Evolutionary conservation across 1,140 invertebrate genomes (phyloP), one percentile per base, ranked within the genome.

Genomic region (Panulirus ornatus): DNA sequence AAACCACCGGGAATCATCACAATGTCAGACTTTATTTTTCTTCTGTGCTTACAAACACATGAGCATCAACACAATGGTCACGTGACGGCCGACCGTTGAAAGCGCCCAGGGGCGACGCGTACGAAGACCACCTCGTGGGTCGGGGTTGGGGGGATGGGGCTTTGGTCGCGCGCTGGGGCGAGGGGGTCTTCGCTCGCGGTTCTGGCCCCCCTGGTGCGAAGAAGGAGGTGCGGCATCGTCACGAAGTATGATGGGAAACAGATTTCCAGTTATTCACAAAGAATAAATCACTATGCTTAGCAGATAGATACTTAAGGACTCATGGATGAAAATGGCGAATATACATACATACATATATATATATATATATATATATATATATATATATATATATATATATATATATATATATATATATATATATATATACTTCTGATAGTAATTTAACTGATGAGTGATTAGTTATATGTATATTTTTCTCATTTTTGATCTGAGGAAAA

Each of bases 11-110:
- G 34, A 66, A 5, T 88, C 85, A 76, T 75, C 88, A 89, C 88
- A 89, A 89, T 89, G 71, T 89, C 88, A 89, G 88, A 89, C 88
- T 89, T 89, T 89, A 89, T 89, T 89, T 86, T 58, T 89, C 88
- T 83, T 89, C 88, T 89, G 88, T 84, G 88, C 88, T 89, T 89
- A 89, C 88, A 89, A 89, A 89, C 88, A 89, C 88, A 89, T 89
- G 88, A 89, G 88, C 88, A 83, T 89, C 79, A 89, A 83, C 79
- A 89, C 88, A 83, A 79, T 89, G 88, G 78, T 82, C 66, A 54
- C 44, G 79, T 73, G 66, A 70, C 22, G 16, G 79, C 70, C 88
- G 9, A 30, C 38, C 22, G 5, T 47, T 22, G 70, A n/a, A n/a
- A n/a, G n/a, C n/a, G n/a, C n/a, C n/a, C n/a, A n/a, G n/a, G n/a